Percentiles rank a stretch among this genome's conserved stretches.
Evolutionary conservation across 2,113 vertebrate species (phyloP).

Genomic region (Bubo blakistoni): DNA sequence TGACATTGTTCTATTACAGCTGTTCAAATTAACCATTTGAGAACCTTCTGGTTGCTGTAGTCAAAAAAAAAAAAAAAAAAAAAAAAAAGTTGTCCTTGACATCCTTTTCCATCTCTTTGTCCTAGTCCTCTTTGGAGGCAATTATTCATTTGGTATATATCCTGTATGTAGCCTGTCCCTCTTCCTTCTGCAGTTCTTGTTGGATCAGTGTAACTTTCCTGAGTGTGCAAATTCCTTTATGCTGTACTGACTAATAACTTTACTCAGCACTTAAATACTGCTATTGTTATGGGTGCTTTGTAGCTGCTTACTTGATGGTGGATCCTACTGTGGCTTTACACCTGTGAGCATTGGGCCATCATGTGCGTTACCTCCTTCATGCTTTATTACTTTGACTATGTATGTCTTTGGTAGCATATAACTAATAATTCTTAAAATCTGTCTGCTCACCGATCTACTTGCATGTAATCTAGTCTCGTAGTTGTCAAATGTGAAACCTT

Average conservation of each 20-base stretch:
- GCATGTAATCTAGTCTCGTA: background rate
- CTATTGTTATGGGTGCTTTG: background rate
- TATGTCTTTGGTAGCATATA: background rate
- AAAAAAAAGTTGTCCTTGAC: background rate
- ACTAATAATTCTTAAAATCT: background rate
- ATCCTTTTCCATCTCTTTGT: background rate
- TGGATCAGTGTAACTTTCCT: background rate
- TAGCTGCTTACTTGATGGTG: background rate
- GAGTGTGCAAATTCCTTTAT: background rate
- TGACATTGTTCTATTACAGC: slow-evolving; percentile 6
- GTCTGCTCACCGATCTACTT: background rate
- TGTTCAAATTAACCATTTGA: slow-evolving; percentile 28
- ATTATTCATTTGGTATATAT: background rate
- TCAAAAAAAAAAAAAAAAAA: background rate
- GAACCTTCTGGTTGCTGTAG: background rate
- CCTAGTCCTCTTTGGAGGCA: background rate
- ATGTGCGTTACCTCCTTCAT: background rate
- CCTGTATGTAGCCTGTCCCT: background rate
- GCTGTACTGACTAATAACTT: background rate
- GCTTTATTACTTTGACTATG: background rate
- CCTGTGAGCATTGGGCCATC: background rate
- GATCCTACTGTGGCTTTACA: background rate
- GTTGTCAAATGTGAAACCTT: background rate
- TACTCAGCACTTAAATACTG: background rate
- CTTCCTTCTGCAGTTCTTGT: background rate